Evolutionary conservation across 2,888 invertebrate genomes (phyloP).

Genomic region (Exocentrus adspersus): DNA sequence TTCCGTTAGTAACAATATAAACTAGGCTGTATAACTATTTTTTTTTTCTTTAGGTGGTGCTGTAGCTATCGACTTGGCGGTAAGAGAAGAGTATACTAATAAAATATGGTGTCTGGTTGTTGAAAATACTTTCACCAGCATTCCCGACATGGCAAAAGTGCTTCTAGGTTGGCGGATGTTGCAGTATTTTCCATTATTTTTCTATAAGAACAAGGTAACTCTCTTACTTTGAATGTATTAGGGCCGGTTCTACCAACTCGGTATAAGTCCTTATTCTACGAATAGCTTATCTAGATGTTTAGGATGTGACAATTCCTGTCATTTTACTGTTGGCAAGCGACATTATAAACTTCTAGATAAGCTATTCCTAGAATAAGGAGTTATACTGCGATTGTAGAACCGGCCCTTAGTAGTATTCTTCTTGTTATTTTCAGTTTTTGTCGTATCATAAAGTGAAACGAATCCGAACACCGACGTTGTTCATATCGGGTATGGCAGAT

Average conservation of each 20-base stretch:
- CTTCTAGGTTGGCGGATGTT: slow-evolving; percentile 79
- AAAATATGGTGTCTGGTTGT: slow-evolving; percentile 88
- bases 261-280: no score
- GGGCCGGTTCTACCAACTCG: no score
- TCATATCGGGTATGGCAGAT: slow-evolving; percentile 90
- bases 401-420: neutral
- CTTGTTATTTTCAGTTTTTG: slow-evolving; percentile 68
- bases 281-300: no score
- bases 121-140: slow-evolving; percentile 95
- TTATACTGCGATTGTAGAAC: no score
- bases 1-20: neutral
- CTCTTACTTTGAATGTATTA: no score
- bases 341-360: no score
- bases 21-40: neutral
- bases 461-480: slow-evolving; percentile 81
- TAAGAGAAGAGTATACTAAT: slow-evolving; percentile 77
- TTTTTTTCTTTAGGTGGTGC: slow-evolving; percentile 80
- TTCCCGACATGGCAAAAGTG: slow-evolving; percentile 90
- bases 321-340: no score
- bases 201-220: slow-evolving; percentile 90
- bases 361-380: no score
- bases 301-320: no score
- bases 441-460: slow-evolving; percentile 79
- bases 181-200: slow-evolving; percentile 81
- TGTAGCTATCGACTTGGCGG: slow-evolving; percentile 88